phyloP scores from a whole-genome alignment of 2,888 invertebrate species.

The Norana najaformis region DNA sequence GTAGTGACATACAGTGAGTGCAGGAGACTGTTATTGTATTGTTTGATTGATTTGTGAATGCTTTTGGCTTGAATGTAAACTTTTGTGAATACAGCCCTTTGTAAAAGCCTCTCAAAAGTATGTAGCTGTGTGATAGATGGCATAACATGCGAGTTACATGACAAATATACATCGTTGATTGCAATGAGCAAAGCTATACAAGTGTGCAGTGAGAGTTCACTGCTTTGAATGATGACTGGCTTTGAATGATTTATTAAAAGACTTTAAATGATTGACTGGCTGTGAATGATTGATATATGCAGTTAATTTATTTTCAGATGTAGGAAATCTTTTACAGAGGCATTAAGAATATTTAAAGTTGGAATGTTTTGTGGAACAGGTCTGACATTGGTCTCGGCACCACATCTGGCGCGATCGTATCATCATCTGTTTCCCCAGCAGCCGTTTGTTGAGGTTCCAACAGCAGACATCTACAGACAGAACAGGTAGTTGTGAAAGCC shows the following conservation, averaged over 20 bases:
- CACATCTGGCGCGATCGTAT: constrained; percentile 94
- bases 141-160: too few relatives aligned
- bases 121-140: too few relatives aligned
- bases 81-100: too few relatives aligned
- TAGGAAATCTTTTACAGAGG: background rate
- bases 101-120: too few relatives aligned
- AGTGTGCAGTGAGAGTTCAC: too few relatives aligned
- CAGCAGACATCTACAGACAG: constrained; percentile 23
- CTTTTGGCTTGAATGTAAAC: too few relatives aligned
- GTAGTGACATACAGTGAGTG: too few relatives aligned
- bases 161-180: too few relatives aligned
- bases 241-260: background rate
- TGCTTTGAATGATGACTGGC: background rate
- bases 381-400: constrained; percentile 92
- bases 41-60: background rate
- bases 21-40: background rate
- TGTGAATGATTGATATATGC: background rate
- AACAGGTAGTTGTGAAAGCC: background rate
- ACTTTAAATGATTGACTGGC: background rate
- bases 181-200: too few relatives aligned
- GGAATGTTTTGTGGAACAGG: constrained; percentile 59
- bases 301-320: background rate
- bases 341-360: background rate
- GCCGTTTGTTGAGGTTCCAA: constrained; percentile 74
- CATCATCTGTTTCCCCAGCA: constrained; percentile 94